phyloP scores from a whole-genome alignment of 2,797 vertebrate genomes.

The Euthynnus affinis region DNA sequence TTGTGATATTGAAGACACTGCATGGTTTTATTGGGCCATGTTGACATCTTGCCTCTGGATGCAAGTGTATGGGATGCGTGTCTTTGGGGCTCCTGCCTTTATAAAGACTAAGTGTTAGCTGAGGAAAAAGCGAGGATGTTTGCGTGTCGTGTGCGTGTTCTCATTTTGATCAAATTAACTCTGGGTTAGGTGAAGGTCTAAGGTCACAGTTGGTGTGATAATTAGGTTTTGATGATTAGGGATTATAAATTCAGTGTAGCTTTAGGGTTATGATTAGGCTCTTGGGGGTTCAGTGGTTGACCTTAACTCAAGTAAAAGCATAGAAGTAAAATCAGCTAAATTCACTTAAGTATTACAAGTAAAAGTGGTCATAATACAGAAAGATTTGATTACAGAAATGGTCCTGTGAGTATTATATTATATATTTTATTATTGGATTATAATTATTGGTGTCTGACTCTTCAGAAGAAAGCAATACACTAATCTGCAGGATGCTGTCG shows the following conservation, averaged over 20 bases:
- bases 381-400: too few relatives aligned
- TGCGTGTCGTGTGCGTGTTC: neutral
- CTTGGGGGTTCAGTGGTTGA: too few relatives aligned
- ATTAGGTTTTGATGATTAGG: too few relatives aligned
- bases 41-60: slow-evolving; percentile 36
- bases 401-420: too few relatives aligned
- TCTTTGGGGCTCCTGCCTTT: neutral
- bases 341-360: too few relatives aligned
- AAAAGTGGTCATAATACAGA: too few relatives aligned
- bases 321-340: too few relatives aligned
- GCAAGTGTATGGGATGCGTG: slow-evolving; percentile 2
- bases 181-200: neutral
- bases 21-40: slow-evolving; percentile 41
- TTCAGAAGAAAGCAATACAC: too few relatives aligned
- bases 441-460: too few relatives aligned
- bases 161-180: neutral
- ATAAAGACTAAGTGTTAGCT: neutral
- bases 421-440: too few relatives aligned
- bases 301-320: too few relatives aligned
- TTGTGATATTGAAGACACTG: slow-evolving; percentile 37
- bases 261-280: neutral
- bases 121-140: neutral
- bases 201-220: neutral
- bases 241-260: neutral
- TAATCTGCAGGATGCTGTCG: too few relatives aligned